A percentile compares a stretch with the other conserved stretches of the same genome.
phyloP scores from a whole-genome alignment of 2,113 vertebrate genomes.

The Erpornis zantholeuca region DNA sequence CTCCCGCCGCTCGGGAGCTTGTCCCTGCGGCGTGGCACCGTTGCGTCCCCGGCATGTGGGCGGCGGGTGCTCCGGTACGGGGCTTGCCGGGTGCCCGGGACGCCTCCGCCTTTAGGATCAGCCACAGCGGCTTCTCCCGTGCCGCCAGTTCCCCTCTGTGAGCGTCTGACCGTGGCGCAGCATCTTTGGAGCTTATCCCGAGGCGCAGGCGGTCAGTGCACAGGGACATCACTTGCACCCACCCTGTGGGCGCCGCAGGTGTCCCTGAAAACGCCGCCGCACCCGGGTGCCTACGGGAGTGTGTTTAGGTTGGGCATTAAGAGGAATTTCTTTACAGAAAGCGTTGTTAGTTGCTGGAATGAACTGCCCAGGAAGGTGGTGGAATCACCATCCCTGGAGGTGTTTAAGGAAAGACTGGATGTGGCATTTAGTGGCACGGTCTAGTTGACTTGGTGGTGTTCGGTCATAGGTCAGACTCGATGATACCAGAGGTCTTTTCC shows the following conservation, averaged over 20 bases:
- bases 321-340: neutral
- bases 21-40: no score
- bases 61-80: neutral
- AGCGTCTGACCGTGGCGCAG: neutral
- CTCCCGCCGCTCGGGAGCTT: neutral
- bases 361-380: neutral
- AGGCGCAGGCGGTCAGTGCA: neutral
- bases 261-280: neutral
- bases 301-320: neutral
- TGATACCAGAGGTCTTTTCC: neutral
- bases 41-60: neutral
- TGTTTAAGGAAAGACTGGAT: neutral
- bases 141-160: neutral
- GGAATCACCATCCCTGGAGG: neutral
- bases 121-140: neutral
- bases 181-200: neutral
- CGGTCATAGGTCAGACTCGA: neutral
- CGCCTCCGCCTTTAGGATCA: neutral
- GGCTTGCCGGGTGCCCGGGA: neutral
- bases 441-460: neutral
- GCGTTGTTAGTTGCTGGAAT: neutral
- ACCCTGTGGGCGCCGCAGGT: neutral
- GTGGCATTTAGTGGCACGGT: no score
- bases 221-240: no score
- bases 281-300: fast-evolving